phyloP scores from a whole-genome alignment of 2,888 invertebrate species.

The Epistrophella euchroma region DNA sequence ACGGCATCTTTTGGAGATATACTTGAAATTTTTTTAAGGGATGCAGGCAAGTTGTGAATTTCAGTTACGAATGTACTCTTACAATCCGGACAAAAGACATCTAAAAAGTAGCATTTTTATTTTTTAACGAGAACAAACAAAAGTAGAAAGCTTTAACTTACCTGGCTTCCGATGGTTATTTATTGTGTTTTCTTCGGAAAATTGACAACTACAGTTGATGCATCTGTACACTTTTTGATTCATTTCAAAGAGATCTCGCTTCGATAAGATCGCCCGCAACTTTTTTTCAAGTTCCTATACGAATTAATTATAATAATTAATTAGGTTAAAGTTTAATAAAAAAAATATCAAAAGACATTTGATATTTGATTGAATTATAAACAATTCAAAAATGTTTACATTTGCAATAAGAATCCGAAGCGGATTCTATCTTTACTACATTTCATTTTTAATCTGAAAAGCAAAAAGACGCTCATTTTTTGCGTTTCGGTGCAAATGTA shows the following conservation, averaged over 20 bases:
- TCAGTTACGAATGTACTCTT: slow-evolving; percentile 86
- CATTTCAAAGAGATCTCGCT: slow-evolving; percentile 84
- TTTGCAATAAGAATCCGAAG: too few species aligned
- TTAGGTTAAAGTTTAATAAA: too few species aligned
- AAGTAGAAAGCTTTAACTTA: slow-evolving; percentile 56
- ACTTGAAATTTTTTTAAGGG: slow-evolving; percentile 76
- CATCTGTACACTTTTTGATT: slow-evolving; percentile 85
- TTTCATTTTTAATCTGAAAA: too few species aligned
- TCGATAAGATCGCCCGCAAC: slow-evolving; percentile 84
- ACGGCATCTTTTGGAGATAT: slow-evolving; percentile 9
- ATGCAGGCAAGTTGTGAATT: slow-evolving; percentile 79
- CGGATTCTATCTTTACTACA: too few species aligned
- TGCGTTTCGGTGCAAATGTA: too few species aligned
- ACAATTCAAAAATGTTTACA: too few species aligned
- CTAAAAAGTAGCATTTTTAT: slow-evolving; percentile 72
- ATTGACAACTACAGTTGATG: slow-evolving; percentile 87
- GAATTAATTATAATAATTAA: slow-evolving; percentile 23
- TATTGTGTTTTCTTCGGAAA: slow-evolving; percentile 84
- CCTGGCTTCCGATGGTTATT: slow-evolving; percentile 78
- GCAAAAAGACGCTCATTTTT: too few species aligned
- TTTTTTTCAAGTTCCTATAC: slow-evolving; percentile 84
- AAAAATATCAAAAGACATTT: too few species aligned
- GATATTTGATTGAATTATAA: too few species aligned
- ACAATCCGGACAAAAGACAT: slow-evolving; percentile 86
- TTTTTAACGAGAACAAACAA: background rate